Evolutionary conservation across 2,797 vertebrate genomes (phyloP).

Genomic region (Artibeus jamaicensis): DNA sequence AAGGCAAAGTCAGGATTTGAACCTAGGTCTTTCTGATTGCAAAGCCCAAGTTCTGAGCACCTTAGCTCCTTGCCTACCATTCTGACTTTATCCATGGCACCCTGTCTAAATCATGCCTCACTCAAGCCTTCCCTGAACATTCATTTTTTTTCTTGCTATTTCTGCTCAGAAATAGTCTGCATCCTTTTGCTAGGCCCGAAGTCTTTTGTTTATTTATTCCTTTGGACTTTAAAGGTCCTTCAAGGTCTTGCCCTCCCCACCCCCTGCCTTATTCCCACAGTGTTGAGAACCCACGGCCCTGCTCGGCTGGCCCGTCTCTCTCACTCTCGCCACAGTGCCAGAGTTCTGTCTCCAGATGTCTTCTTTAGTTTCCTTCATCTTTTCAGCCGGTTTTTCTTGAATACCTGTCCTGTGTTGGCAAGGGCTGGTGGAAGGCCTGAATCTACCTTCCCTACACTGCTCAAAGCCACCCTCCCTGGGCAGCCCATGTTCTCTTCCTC

Average conservation of each 20-base stretch:
- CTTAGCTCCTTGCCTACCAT: accelerated
- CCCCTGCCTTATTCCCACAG: neutral
- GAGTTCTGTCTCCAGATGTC: neutral
- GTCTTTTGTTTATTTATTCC: neutral
- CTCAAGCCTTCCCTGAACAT: neutral
- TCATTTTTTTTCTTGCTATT: neutral
- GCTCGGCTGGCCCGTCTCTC: neutral
- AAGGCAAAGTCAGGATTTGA: neutral
- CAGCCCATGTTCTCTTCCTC: neutral
- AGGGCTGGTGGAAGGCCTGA: neutral
- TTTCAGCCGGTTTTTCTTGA: neutral
- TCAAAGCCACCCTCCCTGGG: neutral
- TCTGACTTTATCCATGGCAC: neutral
- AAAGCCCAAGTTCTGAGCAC: neutral
- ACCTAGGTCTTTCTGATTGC: neutral
- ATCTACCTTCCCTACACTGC: neutral
- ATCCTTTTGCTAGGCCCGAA: neutral
- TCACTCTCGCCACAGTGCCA: neutral
- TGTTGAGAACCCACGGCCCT: neutral
- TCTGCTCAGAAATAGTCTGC: neutral
- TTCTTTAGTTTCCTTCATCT: neutral
- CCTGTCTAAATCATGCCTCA: neutral
- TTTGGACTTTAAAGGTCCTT: neutral
- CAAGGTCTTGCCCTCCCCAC: neutral
- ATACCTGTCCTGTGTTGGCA: neutral